Percentiles rank a stretch among this genome's conserved stretches.
phyloP scores from a whole-genome alignment of 2,888 invertebrate genomes.

The Dynastes maya region DNA sequence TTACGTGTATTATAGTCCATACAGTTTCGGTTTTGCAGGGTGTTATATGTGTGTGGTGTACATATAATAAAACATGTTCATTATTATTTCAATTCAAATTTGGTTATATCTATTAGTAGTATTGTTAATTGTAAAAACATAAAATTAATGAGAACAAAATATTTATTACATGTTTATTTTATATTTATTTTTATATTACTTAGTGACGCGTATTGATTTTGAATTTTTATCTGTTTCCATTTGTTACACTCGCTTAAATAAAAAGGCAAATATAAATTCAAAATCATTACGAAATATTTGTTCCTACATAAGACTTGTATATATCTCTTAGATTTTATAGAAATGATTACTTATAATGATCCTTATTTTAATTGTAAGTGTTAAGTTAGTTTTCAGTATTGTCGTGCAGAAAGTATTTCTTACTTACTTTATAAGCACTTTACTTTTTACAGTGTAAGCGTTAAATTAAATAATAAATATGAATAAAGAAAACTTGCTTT shows the following conservation, averaged over 20 bases:
- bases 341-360: constrained; percentile 17
- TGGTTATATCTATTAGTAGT: constrained; percentile 36
- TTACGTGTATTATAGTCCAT: constrained; percentile 15
- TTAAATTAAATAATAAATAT: constrained; percentile 23
- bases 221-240: constrained; percentile 16
- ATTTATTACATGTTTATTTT: constrained; percentile 44
- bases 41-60: constrained; percentile 39
- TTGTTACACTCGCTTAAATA: background rate
- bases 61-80: constrained; percentile 26
- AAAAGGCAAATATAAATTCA: constrained; percentile 27
- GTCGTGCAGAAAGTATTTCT: constrained; percentile 36
- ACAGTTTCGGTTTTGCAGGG: constrained; percentile 43
- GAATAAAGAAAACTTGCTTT: constrained; percentile 27
- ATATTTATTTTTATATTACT: constrained; percentile 45
- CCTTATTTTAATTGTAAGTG: constrained; percentile 22
- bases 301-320: constrained; percentile 55
- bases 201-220: constrained; percentile 36
- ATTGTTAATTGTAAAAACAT: constrained; percentile 38
- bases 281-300: constrained; percentile 45
- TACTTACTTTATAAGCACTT: constrained; percentile 35
- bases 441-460: constrained; percentile 34
- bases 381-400: constrained; percentile 46
- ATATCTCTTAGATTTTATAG: constrained; percentile 43
- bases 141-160: constrained; percentile 33
- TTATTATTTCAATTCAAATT: constrained; percentile 17